These are phyloP conservation scores for silkworm (Bombyx mori) DNA, from an alignment of 1,140 invertebrate genomes.

Conservation along the genomic window ASM3026992v2 NC_085118.1:8982501-8983000, in stretches of 20 bases:
- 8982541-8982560: slow-evolving; percentile 93
- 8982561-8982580: slow-evolving; percentile 79
- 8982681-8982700: slow-evolving; percentile 7
- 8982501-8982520: slow-evolving; percentile 92
- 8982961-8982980: too few relatives aligned
- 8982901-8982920: too few relatives aligned
- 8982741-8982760: slow-evolving; percentile 7
- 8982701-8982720: neutral
- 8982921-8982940: too few relatives aligned
- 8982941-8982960: too few relatives aligned
- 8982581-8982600: slow-evolving; percentile 74
- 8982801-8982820: neutral
- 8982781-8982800: slow-evolving; percentile 33
- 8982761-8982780: slow-evolving; percentile 22
- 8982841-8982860: slow-evolving; percentile 1
- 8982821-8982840: neutral
- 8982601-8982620: slow-evolving; percentile 82
- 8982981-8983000: too few relatives aligned
- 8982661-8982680: slow-evolving; percentile 81
- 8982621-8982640: slow-evolving; percentile 80
- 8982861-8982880: neutral
- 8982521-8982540: slow-evolving; percentile 90
- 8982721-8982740: neutral
- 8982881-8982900: too few relatives aligned
- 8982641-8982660: slow-evolving; percentile 85